Conservation (phyloP, 1,140 invertebrate genomes). For the Ceratosolen solmsi region DNA sequence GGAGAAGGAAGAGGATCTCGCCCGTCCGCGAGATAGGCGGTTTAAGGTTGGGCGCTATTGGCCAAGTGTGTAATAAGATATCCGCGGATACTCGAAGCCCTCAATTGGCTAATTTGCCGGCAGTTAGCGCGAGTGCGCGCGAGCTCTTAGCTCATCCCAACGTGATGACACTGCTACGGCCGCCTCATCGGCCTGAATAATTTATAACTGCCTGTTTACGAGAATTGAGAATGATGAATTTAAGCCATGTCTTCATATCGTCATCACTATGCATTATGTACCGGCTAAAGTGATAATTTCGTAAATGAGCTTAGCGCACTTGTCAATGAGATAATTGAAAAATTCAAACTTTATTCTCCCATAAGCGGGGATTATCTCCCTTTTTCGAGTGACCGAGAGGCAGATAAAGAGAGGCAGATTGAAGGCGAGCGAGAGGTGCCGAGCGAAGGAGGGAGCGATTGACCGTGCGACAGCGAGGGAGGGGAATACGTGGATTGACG, state of each 20-base stretch:
- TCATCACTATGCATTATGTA: slow-evolving; percentile 49
- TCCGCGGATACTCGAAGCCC: slow-evolving; percentile 75
- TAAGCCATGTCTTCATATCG: slow-evolving; percentile 59
- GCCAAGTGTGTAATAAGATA: slow-evolving; percentile 73
- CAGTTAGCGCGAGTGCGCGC: slow-evolving; percentile 59
- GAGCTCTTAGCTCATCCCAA: slow-evolving; percentile 72
- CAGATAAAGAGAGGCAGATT: not conserved
- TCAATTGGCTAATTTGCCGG: slow-evolving; percentile 75
- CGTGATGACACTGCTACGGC: slow-evolving; percentile 50
- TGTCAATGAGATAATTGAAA: slow-evolving; percentile 52
- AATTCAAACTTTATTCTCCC: slow-evolving; percentile 44
- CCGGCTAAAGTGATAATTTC: slow-evolving; percentile 47
- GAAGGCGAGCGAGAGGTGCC: not conserved
- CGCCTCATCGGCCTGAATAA: slow-evolving; percentile 71
- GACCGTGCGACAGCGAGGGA: no score
- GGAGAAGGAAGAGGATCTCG: slow-evolving; percentile 61
- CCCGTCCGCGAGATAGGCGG: slow-evolving; percentile 58
- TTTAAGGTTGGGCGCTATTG: slow-evolving; percentile 68
- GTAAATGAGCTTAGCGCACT: slow-evolving; percentile 48
- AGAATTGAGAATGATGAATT: slow-evolving; percentile 75
- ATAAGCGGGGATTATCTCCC: slow-evolving; percentile 6
- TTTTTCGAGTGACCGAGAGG: not conserved
- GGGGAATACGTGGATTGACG: no score
- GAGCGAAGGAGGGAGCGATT: not conserved
- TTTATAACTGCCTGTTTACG: slow-evolving; percentile 75